phyloP scores from a whole-genome alignment of 2,113 vertebrate species.

The Protomyctophum bolini region DNA sequence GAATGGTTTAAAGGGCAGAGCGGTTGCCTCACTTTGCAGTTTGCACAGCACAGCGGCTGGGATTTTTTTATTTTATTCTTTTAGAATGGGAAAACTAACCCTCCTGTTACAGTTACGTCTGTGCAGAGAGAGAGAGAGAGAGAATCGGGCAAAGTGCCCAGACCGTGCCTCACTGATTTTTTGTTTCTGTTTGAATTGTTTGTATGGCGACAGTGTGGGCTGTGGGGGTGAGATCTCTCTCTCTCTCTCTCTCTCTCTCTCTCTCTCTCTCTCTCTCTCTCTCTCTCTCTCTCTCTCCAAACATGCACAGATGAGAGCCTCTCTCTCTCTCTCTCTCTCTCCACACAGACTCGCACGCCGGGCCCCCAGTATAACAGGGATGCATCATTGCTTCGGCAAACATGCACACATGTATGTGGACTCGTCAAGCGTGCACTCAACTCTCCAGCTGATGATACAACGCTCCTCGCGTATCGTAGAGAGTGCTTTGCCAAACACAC shows the following conservation, averaged over 20 bases:
- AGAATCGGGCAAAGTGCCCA: conserved; percentile 23
- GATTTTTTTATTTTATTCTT: conserved; percentile 13
- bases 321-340: not conserved
- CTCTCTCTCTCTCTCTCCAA: not conserved
- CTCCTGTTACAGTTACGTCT: conserved; percentile 27
- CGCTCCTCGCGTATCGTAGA: not conserved
- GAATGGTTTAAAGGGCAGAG: not conserved
- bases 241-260: no score
- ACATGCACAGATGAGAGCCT: not conserved
- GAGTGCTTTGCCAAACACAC: conserved; percentile 18
- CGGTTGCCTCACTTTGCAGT: conserved; percentile 23
- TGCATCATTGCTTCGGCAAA: no score
- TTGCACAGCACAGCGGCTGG: conserved; percentile 43
- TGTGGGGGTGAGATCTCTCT: conserved; percentile 4
- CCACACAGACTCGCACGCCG: not conserved
- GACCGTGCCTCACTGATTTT: conserved; percentile 55
- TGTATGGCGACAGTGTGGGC: not conserved
- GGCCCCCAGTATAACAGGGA: not conserved
- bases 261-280: no score
- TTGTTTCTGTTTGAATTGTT: conserved; percentile 19
- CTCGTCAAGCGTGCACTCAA: conserved; percentile 2
- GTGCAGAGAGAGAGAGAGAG: not conserved
- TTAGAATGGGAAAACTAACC: conserved; percentile 50
- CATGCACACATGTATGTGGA: not conserved
- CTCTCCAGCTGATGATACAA: conserved; percentile 6